Base-by-base conservation (phyloP, 2,888 invertebrate genomes). In the Aphidius colemani region DNA sequence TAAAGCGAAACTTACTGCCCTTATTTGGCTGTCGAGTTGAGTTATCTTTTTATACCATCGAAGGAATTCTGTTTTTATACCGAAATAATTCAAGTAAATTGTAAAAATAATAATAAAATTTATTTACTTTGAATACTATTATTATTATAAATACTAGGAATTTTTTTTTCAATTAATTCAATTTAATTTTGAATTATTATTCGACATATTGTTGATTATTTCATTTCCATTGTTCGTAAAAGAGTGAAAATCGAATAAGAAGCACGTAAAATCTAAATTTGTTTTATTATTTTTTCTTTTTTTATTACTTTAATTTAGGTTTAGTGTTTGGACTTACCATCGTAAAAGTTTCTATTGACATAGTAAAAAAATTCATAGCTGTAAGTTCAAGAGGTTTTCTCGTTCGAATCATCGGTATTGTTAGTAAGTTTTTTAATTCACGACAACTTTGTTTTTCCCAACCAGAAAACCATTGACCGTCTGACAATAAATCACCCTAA, bases 231-330 rank as follows among this genome's bases (percentile, higher is more conserved):
- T 57, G 68, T 64, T 18, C 67, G 66, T 48, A 70, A 61, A 45
- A 77, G 66, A 41, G 75, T 66, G 59, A 73, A 77, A 58, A 74
- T 69, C 18, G 77, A 77, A 49, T 77, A 77, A 7, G 77, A 74
- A 13, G 70, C 69, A 18, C 66, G 59, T 44, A 77, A 59, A 48
- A 77, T 75, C 77, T 77, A 61, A 7, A 60, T 59, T 48, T 56
- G 40, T 7, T 9, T 39, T 53, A n/a, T 55, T 43, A 8, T 7
- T 5, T 39, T 30, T 5, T 5, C 0, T 30, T 30, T 30, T 5
- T 1, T 40, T 11, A 11, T 41, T 5, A 18, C 13, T 9, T 9
- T 4, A 51, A 41, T 30, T 56, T 11, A 13, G 9, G 40, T 40
- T 39, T n/a, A 30, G 10, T 6, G 7, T 6, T 18, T 7, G 11